A percentile compares a stretch with the other conserved stretches of the same genome.
phyloP scores from a whole-genome alignment of 2,888 invertebrate genomes.

The Hyalella azteca region DNA sequence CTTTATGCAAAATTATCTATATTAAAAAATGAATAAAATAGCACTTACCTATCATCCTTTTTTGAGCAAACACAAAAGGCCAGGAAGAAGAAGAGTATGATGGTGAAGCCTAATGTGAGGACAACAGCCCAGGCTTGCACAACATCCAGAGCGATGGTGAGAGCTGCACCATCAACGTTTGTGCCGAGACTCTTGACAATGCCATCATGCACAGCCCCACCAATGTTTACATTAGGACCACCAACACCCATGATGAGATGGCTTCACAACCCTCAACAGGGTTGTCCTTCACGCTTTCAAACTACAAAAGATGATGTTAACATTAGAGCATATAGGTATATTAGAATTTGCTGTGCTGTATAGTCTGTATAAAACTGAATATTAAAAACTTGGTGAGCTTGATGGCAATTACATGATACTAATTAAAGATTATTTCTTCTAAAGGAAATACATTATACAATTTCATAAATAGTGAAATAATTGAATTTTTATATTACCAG shows the following conservation, averaged over 20 bases:
- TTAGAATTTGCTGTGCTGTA: no score
- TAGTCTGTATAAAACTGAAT: no score
- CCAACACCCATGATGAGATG: neutral
- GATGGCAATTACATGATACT: no score
- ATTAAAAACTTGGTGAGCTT: no score
- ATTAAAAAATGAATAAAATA: neutral
- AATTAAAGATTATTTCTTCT: no score
- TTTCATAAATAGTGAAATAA: no score
- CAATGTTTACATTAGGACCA: neutral
- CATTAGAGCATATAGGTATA: no score
- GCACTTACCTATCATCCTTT: conserved; percentile 56
- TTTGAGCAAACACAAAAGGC: conserved; percentile 58
- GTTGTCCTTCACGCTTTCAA: neutral
- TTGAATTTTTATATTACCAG: no score
- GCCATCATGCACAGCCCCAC: conserved; percentile 22
- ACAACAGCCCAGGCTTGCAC: conserved; percentile 57
- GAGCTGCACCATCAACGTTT: conserved; percentile 49
- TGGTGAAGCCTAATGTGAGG: conserved; percentile 57
- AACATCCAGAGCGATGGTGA: conserved; percentile 55
- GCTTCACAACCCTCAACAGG: conserved; percentile 4
- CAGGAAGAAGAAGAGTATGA: conserved; percentile 56
- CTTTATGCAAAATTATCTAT: neutral
- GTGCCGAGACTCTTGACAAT: conserved; percentile 43
- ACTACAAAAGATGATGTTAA: no score
- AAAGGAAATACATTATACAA: no score